These are phyloP conservation scores for Marronus borbonicus DNA, from an alignment of 2,888 invertebrate genomes.

Conservation along the genomic window DNA sequence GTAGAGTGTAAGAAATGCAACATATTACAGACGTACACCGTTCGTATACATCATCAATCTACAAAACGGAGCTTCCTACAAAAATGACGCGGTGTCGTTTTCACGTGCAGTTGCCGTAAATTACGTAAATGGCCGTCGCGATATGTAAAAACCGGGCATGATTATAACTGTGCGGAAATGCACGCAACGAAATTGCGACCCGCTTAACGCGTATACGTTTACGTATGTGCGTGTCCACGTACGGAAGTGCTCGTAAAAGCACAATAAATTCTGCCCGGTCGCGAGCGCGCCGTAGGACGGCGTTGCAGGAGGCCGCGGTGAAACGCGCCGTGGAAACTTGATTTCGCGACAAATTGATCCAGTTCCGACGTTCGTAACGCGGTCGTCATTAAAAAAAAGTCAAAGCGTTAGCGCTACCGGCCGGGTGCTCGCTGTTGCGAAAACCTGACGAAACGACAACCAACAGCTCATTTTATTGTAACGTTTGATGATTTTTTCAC, in stretches of 20 bases:
- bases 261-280: background rate
- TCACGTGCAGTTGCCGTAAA: constrained; percentile 7
- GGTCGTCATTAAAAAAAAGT: constrained; percentile 26
- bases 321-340: constrained; percentile 21
- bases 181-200: constrained; percentile 2
- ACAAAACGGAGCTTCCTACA: background rate
- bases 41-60: background rate
- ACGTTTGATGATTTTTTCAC: too few relatives aligned
- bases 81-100: background rate
- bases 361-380: background rate
- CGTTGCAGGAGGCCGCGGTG: background rate
- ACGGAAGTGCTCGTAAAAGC: constrained; percentile 6
- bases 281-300: constrained; percentile 1
- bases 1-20: too few relatives aligned
- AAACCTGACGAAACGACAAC: too few relatives aligned
- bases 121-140: constrained; percentile 6
- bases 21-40: too few relatives aligned
- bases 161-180: constrained; percentile 20
- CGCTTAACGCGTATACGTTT: background rate
- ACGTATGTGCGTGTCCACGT: background rate
- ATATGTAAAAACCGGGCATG: background rate
- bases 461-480: too few relatives aligned
- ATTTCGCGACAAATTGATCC: constrained; percentile 38
- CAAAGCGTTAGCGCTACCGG: too few relatives aligned
- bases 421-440: too few relatives aligned